Evolutionary conservation across 2,797 vertebrate species (phyloP).

Genomic region (Hyperoplus lanceolatus): DNA sequence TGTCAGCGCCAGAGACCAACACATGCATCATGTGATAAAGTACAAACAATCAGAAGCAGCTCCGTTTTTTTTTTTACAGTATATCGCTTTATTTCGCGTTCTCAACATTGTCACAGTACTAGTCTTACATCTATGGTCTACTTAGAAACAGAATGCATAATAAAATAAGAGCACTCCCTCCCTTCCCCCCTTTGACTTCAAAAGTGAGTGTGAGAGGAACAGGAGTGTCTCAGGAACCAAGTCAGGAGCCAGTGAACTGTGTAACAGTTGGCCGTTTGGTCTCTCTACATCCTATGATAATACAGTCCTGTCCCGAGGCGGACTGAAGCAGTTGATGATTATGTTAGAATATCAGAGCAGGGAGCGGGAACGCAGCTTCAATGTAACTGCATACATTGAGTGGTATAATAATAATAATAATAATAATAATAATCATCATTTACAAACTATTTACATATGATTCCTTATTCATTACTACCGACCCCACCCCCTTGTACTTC

Average conservation of each 20-base stretch:
- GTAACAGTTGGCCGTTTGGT: slow-evolving; percentile 83
- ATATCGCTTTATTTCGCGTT: slow-evolving; percentile 93
- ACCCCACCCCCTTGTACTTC: slow-evolving; percentile 27
- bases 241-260: slow-evolving; percentile 76
- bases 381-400: slow-evolving; percentile 83
- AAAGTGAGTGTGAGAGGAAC: slow-evolving; percentile 84
- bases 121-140: slow-evolving; percentile 93
- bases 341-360: slow-evolving; percentile 76
- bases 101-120: slow-evolving; percentile 95
- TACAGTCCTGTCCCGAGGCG: slow-evolving; percentile 82
- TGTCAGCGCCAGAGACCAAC: neutral
- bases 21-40: slow-evolving; percentile 7
- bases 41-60: slow-evolving; percentile 5
- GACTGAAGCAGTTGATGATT: slow-evolving; percentile 75
- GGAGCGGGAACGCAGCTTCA: slow-evolving; percentile 80
- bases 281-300: slow-evolving; percentile 84
- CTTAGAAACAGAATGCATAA: slow-evolving; percentile 93
- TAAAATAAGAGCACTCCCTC: slow-evolving; percentile 90
- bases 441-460: slow-evolving; percentile 88
- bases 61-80: slow-evolving; percentile 62
- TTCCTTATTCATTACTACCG: slow-evolving; percentile 70
- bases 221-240: slow-evolving; percentile 77
- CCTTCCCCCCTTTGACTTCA: slow-evolving; percentile 79
- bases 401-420: slow-evolving; percentile 68
- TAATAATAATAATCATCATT: slow-evolving; percentile 82